A percentile compares a stretch with the other conserved stretches of the same genome.
Conservation (phyloP, 2,113 vertebrate genomes). For the Tachysurus fulvidraco region DNA sequence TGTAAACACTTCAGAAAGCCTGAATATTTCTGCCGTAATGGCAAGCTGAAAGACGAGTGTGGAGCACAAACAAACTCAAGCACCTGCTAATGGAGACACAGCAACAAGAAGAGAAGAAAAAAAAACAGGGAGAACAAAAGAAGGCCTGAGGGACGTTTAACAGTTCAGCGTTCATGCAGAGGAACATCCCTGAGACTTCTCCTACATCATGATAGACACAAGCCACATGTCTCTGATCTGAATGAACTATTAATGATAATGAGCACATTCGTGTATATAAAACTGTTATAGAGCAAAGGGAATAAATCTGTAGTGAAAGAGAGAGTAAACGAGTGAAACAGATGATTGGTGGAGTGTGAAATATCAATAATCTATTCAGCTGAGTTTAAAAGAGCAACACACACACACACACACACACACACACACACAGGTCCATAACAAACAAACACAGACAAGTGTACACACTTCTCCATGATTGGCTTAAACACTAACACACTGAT, state of each 20-base stretch:
- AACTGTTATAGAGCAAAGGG: not conserved
- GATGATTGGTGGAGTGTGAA: slow-evolving; percentile 8
- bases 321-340: not conserved
- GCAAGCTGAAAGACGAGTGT: not conserved
- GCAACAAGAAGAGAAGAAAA: not conserved
- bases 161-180: not conserved
- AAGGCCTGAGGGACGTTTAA: not conserved
- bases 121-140: not conserved
- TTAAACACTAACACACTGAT: not conserved
- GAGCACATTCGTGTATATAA: too few relatives aligned
- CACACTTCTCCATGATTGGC: not conserved
- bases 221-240: too few relatives aligned
- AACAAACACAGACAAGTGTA: not conserved
- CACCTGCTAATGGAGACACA: slow-evolving; percentile 16
- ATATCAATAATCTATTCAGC: slow-evolving; percentile 4
- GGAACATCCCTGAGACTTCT: not conserved
- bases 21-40: not conserved
- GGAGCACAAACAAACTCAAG: not conserved
- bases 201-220: too few relatives aligned
- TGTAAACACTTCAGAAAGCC: slow-evolving; percentile 10
- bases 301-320: not conserved
- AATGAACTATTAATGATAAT: too few relatives aligned
- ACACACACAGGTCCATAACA: not conserved
- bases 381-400: not conserved
- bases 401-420: slow-evolving; percentile 8